phyloP scores from a whole-genome alignment of 2,888 invertebrate species.

The Octonoba sinensis region DNA sequence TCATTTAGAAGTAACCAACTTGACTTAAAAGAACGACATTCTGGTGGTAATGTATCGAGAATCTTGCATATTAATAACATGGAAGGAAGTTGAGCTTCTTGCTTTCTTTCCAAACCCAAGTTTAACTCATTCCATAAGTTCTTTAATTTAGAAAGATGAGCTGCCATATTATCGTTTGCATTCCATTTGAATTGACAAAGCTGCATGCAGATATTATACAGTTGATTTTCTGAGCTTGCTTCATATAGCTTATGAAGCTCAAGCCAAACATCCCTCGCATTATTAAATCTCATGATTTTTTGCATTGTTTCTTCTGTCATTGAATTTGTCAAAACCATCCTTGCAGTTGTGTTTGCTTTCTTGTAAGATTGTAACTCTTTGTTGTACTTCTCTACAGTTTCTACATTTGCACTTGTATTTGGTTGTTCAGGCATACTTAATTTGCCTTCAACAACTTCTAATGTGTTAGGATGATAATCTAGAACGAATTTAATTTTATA shows the following conservation, averaged over 20 bases:
- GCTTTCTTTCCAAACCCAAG: background rate
- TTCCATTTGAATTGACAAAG: slow-evolving; percentile 43
- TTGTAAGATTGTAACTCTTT: background rate
- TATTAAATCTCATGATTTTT: slow-evolving; percentile 21
- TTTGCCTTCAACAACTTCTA: slow-evolving; percentile 11
- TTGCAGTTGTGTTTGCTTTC: slow-evolving; percentile 1
- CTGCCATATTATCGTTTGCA: slow-evolving; percentile 7
- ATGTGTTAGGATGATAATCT: background rate
- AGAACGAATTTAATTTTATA: slow-evolving; percentile 12
- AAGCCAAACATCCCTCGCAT: slow-evolving; percentile 15
- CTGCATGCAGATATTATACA: slow-evolving; percentile 48
- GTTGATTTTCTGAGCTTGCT: slow-evolving; percentile 34
- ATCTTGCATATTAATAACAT: slow-evolving; percentile 6
- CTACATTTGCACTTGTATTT: too few relatives aligned
- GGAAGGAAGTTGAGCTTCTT: background rate
- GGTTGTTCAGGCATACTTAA: background rate
- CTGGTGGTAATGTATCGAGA: slow-evolving; percentile 19
- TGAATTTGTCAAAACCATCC: slow-evolving; percentile 13
- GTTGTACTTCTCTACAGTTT: background rate
- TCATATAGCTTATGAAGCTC: slow-evolving; percentile 35
- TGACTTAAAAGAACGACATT: background rate
- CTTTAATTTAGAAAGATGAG: slow-evolving; percentile 40
- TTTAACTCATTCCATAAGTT: slow-evolving; percentile 41
- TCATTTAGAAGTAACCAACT: slow-evolving; percentile 10
- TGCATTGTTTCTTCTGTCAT: slow-evolving; percentile 32